A percentile compares a stretch with the other conserved stretches of the same genome.
Conservation (phyloP, 2,888 invertebrate genomes). For the Harpagoxenus sublaevis region DNA sequence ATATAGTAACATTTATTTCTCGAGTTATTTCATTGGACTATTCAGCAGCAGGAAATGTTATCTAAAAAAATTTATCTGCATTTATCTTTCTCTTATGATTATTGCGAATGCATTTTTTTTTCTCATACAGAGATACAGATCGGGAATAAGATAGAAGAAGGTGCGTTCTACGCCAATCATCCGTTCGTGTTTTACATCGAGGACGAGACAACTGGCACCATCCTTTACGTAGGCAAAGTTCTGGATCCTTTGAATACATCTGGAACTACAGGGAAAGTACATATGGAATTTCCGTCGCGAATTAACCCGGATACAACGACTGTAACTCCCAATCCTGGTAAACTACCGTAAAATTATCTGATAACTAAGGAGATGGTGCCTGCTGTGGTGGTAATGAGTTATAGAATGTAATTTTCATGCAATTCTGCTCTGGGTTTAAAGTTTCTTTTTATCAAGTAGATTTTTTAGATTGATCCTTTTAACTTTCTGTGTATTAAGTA, state of each 20-base stretch:
- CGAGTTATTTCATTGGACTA: background rate
- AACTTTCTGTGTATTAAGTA: background rate
- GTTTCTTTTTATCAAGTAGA: background rate
- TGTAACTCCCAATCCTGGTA: conserved; percentile 50
- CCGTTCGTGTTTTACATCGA: conserved; percentile 94
- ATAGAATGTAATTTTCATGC: background rate
- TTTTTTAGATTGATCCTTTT: background rate
- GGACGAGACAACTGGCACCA: conserved; percentile 91
- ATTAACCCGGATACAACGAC: background rate
- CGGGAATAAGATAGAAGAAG: conserved; percentile 91
- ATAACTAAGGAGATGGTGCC: background rate
- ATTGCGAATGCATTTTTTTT: background rate
- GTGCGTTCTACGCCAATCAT: conserved; percentile 90
- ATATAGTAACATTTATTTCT: background rate
- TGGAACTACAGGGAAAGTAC: conserved; percentile 77
- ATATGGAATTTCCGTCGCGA: conserved; percentile 54
- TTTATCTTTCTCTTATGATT: background rate
- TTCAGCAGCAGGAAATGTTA: background rate
- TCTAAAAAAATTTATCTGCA: background rate
- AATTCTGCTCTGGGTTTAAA: background rate
- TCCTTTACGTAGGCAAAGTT: conserved; percentile 92
- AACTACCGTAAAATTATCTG: conserved; percentile 54
- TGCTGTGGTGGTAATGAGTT: background rate
- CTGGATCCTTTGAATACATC: conserved; percentile 88
- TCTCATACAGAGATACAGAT: conserved; percentile 81